Base-by-base conservation (phyloP, 1,140 invertebrate genomes). In the Zelostemma sp. region DNA sequence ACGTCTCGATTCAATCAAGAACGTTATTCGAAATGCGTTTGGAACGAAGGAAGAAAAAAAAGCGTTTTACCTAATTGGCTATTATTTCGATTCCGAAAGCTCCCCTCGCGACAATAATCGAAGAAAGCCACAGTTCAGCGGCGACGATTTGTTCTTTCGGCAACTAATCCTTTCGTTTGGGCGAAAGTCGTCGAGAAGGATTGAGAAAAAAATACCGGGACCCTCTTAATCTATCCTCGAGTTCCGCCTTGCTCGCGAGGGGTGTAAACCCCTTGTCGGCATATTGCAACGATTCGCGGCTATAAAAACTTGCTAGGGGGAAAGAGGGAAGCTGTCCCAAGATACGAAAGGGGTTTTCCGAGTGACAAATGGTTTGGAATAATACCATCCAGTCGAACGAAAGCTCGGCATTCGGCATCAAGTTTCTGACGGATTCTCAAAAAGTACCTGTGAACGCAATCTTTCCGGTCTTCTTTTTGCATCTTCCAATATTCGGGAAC, bases 351-450 rank as follows among this genome's bases (percentile, higher is more conserved):
- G 82, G 83, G 82, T 75, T 76, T 75, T 71, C 72, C 76, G 66
- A 80, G 80, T 85, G 84, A 85, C 82, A 85, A 85, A 85, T 85
- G 83, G 84, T 76, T 84, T 67, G 84, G 82, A 86, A 86, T 86
- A 86, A 86, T 86, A 82, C 80, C 81, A 79, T 75, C 78, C 77
- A 79, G 75, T 70, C 73, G 75, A 77, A 77, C 73, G 78, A 80
- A 77, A 73, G 74, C 67, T 65, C 73, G 71, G 71, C 70, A 74
- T 63, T 77, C 75, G 77, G 74, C 75, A 70, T 74, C 69, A 65
- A 73, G 72, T 72, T 77, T 82, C 75, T 73, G 74, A 57, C 61
- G 55, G 43, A 43, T 54, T 19, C 21, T 14, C 31, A 59, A 31
- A 46, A 54, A 61, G 40, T 54, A 48, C 45, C 46, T 48, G n/a